Conservation (phyloP, 1,140 invertebrate species). For the Drosophila simulans region DNA sequence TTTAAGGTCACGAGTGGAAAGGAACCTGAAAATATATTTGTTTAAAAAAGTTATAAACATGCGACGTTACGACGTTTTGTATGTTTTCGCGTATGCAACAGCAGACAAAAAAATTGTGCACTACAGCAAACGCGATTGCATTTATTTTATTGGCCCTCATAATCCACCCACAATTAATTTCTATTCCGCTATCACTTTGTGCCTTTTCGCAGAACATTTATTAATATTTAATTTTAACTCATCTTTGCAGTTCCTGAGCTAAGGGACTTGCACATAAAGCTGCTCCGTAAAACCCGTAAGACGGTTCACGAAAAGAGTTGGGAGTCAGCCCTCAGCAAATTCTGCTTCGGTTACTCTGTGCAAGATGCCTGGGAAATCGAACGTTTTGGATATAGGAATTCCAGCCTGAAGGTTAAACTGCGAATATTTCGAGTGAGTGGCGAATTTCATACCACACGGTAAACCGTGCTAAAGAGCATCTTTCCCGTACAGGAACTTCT, state of each 20-base stretch:
- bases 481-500: conserved; percentile 89
- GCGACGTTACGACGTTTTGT: too few species aligned
- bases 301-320: conserved; percentile 94
- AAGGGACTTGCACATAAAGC: conserved; percentile 94
- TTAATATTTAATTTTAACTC: conserved; percentile 58
- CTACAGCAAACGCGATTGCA: too few species aligned
- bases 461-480: not conserved
- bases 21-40: too few species aligned
- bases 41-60: too few species aligned
- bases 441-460: fast-evolving
- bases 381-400: conserved; percentile 97
- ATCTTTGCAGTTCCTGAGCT: conserved; percentile 89
- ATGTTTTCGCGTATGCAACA: too few species aligned
- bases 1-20: too few species aligned
- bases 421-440: conserved; percentile 91
- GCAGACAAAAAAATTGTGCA: too few species aligned
- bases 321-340: conserved; percentile 95
- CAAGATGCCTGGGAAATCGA: conserved; percentile 99
- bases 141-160: too few species aligned
- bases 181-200: too few species aligned
- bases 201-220: too few species aligned
- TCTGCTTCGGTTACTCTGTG: conserved; percentile 93
- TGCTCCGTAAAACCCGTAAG: conserved; percentile 94
- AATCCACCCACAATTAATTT: too few species aligned
- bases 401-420: conserved; percentile 94